Evolutionary conservation across 2,113 vertebrate species (phyloP), one percentile per base, ranked within the genome.

Genomic region (Phrynosoma blainvillii): DNA sequence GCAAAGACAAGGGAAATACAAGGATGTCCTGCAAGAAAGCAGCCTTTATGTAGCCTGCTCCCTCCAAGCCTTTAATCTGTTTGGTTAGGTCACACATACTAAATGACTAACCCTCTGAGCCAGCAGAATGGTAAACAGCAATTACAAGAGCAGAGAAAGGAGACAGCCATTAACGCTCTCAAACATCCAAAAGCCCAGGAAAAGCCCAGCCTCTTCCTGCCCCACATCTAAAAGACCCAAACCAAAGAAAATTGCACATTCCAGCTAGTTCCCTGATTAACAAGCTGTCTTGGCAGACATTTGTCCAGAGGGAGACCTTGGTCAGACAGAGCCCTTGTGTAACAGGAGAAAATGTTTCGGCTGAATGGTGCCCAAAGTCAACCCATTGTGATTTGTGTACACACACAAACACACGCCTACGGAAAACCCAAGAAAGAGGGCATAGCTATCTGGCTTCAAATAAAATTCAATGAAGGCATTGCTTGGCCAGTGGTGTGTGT

Each of bases 51-150:
- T 36, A 89, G 93, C 42, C 90, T 91, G 82, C 86, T 91, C 89
- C 92, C 85, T 89, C 90, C 79, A 88, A 92, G 90, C 87, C 86
- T 95, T 95, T 94, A 92, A 95, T 95, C 91, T 93, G 32, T 88
- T 82, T 90, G 94, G 93, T 94, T 90, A 92, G 93, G 89, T 92
- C 93, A 94, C 0, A 0, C 92, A 91, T 90, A 86, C 93, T 93
- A 93, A 95, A 95, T 86, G 93, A 95, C 92, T 92, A 94, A 92
- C 93, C 56, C 92, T 82, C 84, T 27, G 89, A 95, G 93, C 89
- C 94, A 95, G 92, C 83, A 88, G 90, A 94, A 93, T 71, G 89
- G 92, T 94, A 96, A 96, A 94, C 93, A 96, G 94, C 94, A 93
- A 94, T 92, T 95, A 84, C 79, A 91, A 86, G 90, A 91, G 91